phyloP scores from a whole-genome alignment of 2,113 vertebrate species.

The Thinocorus orbignyianus region DNA sequence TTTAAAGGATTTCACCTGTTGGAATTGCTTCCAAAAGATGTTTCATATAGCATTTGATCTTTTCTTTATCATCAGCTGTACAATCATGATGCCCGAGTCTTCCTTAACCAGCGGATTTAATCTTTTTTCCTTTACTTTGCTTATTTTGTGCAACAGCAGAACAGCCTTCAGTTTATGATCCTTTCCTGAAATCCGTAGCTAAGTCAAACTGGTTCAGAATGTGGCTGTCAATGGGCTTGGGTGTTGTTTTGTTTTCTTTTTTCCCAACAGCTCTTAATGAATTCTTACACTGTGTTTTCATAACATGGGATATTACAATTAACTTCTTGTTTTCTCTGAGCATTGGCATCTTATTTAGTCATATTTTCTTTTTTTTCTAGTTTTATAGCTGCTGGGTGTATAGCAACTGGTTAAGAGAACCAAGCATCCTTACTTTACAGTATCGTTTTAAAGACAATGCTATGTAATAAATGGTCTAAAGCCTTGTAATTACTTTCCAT shows the following conservation, averaged over 20 bases:
- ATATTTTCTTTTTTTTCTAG: neutral
- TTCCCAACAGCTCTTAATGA: neutral
- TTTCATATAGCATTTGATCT: neutral
- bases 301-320: neutral
- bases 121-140: conserved; percentile 2
- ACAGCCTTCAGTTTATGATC: neutral
- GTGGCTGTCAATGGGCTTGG: neutral
- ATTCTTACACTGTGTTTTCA: neutral
- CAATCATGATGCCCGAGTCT: conserved; percentile 53
- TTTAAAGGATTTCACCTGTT: conserved; percentile 35
- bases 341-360: neutral
- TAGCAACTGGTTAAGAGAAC: conserved; percentile 44
- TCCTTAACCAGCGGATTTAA: conserved; percentile 62
- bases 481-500: conserved; percentile 38
- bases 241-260: neutral
- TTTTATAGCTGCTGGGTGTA: conserved; percentile 9
- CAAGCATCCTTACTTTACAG: conserved; percentile 41
- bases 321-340: neutral
- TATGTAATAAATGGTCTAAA: conserved; percentile 48
- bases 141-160: neutral
- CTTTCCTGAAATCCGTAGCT: neutral
- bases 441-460: conserved; percentile 44
- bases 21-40: conserved; percentile 7
- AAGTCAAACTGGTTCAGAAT: neutral
- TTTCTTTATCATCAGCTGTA: conserved; percentile 25